Percentiles rank a stretch among this genome's conserved stretches.
phyloP scores from a whole-genome alignment of 2,888 invertebrate species.

The Noctua comes region DNA sequence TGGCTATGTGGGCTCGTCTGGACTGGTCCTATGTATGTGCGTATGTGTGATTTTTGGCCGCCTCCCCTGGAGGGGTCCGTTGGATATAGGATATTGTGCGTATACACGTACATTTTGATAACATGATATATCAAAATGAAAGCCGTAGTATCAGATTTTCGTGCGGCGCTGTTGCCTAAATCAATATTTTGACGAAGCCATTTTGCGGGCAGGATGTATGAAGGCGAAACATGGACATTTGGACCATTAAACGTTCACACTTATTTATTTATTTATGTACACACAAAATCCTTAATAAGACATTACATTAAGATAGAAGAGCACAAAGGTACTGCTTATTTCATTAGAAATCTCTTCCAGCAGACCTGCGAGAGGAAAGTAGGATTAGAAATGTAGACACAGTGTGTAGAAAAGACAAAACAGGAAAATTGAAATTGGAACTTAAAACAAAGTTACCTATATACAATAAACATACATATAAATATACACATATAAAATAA shows the following conservation, averaged over 20 bases:
- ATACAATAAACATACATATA: too few species aligned
- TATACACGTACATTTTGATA: constrained; percentile 43
- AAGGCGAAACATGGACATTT: constrained; percentile 3
- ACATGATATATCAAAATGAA: constrained; percentile 30
- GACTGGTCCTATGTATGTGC: constrained; percentile 35
- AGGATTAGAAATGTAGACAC: too few species aligned
- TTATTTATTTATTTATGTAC: too few species aligned
- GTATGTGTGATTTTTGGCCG: constrained; percentile 55
- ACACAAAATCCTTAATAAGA: too few species aligned
- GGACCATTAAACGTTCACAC: neutral
- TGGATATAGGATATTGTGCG: constrained; percentile 34
- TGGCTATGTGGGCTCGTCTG: constrained; percentile 60
- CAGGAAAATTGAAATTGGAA: too few species aligned
- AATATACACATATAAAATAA: too few species aligned
- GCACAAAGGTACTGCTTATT: too few species aligned
- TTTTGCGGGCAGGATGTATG: constrained; percentile 19
- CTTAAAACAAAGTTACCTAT: too few species aligned
- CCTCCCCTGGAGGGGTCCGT: constrained; percentile 46
- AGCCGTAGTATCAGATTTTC: constrained; percentile 23
- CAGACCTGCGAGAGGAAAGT: too few species aligned
- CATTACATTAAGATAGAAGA: too few species aligned
- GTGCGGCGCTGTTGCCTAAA: constrained; percentile 4
- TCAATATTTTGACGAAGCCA: constrained; percentile 40
- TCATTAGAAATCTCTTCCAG: too few species aligned
- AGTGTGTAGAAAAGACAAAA: too few species aligned